Base-by-base conservation (phyloP, 1,140 invertebrate species). In the Cotesia chilonis region DNA sequence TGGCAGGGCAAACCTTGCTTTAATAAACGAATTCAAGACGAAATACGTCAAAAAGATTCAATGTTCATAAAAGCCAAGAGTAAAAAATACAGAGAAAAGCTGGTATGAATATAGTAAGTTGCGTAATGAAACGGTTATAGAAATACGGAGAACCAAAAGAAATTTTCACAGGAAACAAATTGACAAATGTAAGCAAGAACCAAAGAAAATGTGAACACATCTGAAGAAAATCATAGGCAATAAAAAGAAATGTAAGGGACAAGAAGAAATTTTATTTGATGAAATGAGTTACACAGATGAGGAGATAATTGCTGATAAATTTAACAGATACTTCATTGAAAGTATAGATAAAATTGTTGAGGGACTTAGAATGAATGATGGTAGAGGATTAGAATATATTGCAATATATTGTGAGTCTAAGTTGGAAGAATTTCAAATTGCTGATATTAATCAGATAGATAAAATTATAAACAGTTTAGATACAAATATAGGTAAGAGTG, bases 151-250 rank as follows among this genome's bases (percentile, higher is more conserved):
- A 28, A 28, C 37, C 6, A 68, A 52, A 54, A 54, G 28, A 20
- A 20, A 55, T 14, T 55, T 12, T 55, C n/a, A 55, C 0, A 7
- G n/a, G n/a, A 4, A 55, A 55, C 54, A 67, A 51, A 67, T 72
- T 4, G 68, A 60, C 12, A 5, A 61, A 35, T 20, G 51, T 4
- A 61, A 70, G 17, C 37, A 47, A 28, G 14, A 72, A 14, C 37
- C 63, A 14, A 67, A 35, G n/a, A 61, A 7, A 35, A 72, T 72
- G 52, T 72, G 52, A 64, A 67, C 38, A 68, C 67, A 63, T 4
- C 55, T 72, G 12, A 67, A 72, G 41, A 51, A 72, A 61, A 4
- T 72, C 7, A 68, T 72, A 7, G 60, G 52, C 12, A 47, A 41
- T 35, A 52, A 61, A 57, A 55, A 12, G 9, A 41, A 7, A 41